A percentile compares a stretch with the other conserved stretches of the same genome.
phyloP scores from a whole-genome alignment of 1,140 invertebrate species.

The Ruditapes philippinarum region DNA sequence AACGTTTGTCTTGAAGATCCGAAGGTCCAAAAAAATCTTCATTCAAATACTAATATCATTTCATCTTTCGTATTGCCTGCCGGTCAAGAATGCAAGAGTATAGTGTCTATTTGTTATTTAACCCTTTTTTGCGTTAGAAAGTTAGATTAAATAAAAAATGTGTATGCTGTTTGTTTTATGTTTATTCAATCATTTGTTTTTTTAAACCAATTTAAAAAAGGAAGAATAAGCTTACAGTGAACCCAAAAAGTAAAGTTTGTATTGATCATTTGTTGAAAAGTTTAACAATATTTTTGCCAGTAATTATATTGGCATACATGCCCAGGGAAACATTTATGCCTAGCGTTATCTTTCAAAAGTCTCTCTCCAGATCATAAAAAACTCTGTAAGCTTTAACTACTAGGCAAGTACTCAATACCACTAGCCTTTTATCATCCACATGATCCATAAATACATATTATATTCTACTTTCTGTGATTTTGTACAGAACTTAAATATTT shows the following conservation, averaged over 20 bases:
- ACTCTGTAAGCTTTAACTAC: not conserved
- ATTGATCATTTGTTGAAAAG: not conserved
- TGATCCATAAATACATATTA: not conserved
- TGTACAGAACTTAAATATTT: not conserved
- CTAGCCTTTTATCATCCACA: not conserved
- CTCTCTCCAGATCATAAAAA: not conserved
- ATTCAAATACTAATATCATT: too few relatives aligned
- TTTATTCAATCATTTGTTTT: too few relatives aligned
- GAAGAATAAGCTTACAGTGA: too few relatives aligned
- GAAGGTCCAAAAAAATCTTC: too few relatives aligned
- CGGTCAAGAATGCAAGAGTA: too few relatives aligned
- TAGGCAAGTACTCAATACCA: not conserved
- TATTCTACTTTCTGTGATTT: not conserved
- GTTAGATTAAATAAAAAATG: too few relatives aligned
- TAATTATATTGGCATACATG: conserved; percentile 27
- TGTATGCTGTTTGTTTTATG: too few relatives aligned
- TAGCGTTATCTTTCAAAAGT: conserved; percentile 9
- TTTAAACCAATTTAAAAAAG: too few relatives aligned
- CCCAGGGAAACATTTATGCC: not conserved
- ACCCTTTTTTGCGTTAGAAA: too few relatives aligned
- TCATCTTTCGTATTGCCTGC: too few relatives aligned
- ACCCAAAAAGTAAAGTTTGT: not conserved
- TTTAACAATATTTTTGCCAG: not conserved
- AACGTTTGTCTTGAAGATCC: too few relatives aligned
- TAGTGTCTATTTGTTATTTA: too few relatives aligned